Conservation (phyloP, 1,140 invertebrate species). For the Lasioglossum albipes region DNA sequence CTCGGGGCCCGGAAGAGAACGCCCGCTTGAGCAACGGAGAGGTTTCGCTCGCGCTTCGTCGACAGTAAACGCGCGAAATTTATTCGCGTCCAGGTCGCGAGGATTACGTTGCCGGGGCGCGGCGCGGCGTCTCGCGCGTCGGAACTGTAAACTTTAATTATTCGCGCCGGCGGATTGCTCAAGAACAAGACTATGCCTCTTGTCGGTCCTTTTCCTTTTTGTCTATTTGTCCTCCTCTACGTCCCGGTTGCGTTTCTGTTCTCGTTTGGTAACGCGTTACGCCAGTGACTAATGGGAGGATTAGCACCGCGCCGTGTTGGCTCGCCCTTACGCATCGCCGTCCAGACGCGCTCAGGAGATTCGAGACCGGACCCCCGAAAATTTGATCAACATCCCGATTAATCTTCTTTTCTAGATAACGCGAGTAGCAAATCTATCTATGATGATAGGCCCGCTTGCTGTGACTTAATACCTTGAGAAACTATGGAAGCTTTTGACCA, state of each 20-base stretch:
- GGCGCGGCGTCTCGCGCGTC: neutral
- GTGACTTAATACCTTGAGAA: no score
- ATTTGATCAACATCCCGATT: neutral
- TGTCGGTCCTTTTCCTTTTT: no score
- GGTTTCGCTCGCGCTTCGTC: conserved; percentile 19
- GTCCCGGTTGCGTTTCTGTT: neutral
- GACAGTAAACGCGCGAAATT: conserved; percentile 28
- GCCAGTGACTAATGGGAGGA: conserved; percentile 14
- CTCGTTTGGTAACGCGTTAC: neutral
- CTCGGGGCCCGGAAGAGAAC: conserved; percentile 50
- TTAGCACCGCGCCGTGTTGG: neutral
- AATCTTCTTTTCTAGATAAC: no score
- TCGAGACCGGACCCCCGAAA: neutral
- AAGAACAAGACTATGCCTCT: neutral
- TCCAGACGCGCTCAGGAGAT: neutral
- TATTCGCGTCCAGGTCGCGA: conserved; percentile 29
- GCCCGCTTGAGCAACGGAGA: conserved; percentile 37
- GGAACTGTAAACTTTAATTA: conserved; percentile 34
- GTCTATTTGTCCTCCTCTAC: no score
- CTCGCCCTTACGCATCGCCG: neutral
- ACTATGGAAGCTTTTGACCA: no score
- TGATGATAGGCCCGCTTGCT: no score
- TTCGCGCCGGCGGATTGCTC: conserved; percentile 7
- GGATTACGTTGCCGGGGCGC: conserved; percentile 27
- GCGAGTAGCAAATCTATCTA: no score